Percentiles rank a stretch among this genome's conserved stretches.
These are phyloP conservation scores for Montipora capricornis DNA, from an alignment of 64 coral and sea anemone species.

Conservation along the genomic window DNA sequence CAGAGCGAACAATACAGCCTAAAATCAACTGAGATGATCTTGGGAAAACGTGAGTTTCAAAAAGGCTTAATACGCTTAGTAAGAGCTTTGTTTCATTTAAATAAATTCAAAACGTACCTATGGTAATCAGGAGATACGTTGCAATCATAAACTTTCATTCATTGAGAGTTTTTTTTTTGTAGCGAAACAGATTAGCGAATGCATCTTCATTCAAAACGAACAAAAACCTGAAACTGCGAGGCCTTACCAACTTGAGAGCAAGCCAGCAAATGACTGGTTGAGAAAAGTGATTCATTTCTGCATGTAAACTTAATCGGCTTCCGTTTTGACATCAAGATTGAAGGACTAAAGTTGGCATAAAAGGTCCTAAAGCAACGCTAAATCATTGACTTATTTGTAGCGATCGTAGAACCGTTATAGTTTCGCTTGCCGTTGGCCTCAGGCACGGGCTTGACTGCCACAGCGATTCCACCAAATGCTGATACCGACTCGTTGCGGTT, in stretches of 20 bases:
- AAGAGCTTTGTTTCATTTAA: background rate
- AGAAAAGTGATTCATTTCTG: background rate
- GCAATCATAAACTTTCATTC: background rate
- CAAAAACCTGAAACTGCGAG: background rate
- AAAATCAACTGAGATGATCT: background rate
- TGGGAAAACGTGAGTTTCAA: background rate
- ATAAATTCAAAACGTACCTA: background rate
- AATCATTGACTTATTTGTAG: slow-evolving; percentile 55
- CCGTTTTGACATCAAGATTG: slow-evolving; percentile 68
- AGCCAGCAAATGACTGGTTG: slow-evolving; percentile 18
- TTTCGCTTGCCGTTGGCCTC: slow-evolving; percentile 73
- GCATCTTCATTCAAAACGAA: background rate
- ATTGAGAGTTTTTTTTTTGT: background rate
- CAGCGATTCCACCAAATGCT: slow-evolving; percentile 77
- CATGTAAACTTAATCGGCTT: slow-evolving; percentile 79
- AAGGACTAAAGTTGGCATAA: no score
- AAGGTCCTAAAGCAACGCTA: background rate
- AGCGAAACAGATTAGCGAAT: background rate
- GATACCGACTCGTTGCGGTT: slow-evolving; percentile 62
- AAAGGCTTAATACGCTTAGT: background rate
- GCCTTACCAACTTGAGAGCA: background rate
- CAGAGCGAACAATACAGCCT: background rate
- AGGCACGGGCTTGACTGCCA: slow-evolving; percentile 71
- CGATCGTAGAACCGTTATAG: slow-evolving; percentile 56
- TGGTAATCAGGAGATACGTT: background rate